Evolutionary conservation across 2,888 invertebrate species (phyloP), one percentile per base, ranked within the genome.

Genomic region (Notodonta ziczac): DNA sequence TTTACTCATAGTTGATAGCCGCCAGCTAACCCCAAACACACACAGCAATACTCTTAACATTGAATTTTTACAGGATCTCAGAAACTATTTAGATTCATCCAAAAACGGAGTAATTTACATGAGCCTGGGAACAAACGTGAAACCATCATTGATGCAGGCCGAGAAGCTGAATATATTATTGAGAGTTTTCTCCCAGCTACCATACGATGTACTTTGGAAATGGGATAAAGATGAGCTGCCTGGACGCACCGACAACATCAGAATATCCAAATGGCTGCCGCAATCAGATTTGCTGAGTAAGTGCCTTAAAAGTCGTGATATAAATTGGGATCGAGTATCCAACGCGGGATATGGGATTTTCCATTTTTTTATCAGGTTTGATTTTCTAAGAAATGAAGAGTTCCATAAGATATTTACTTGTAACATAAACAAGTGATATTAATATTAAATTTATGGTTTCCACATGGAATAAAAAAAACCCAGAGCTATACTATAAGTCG

Each of bases 71-170:
- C 66, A 91, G 89, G 85, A 87, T 40, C 66, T 92, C 0, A 79
- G 89, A 72, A 61, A 69, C 0, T 89, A 84, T 63, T 66, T 93
- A 7, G 88, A 91, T 62, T 78, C 79, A 0, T 88, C 91, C 4
- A 77, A 80, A 42, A 72, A 85, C 39, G 93, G 92, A 0, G 88
- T 91, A 0, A 85, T 94, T 32, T 90, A 88, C 66, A 82, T 94
- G 51, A 93, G 92, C 72, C 83, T 92, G 63, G 94, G 93, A 0
- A 87, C 91, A 3, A 89, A 88, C 40, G 81, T 88, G 0, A 76
- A 78, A 46, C 80, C 87, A 1, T 78, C 83, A 0, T 35, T 77
- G 0, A 66, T 93, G 50, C 81, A 89, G 4, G 65, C 74, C n/a
- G 77, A 86, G 55, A 84, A 71, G 57, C 68, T 85, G 5, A 69